Percentiles rank a stretch among this genome's conserved stretches.
Conservation (phyloP, 1,140 invertebrate genomes). For the Drosophila santomea region DNA sequence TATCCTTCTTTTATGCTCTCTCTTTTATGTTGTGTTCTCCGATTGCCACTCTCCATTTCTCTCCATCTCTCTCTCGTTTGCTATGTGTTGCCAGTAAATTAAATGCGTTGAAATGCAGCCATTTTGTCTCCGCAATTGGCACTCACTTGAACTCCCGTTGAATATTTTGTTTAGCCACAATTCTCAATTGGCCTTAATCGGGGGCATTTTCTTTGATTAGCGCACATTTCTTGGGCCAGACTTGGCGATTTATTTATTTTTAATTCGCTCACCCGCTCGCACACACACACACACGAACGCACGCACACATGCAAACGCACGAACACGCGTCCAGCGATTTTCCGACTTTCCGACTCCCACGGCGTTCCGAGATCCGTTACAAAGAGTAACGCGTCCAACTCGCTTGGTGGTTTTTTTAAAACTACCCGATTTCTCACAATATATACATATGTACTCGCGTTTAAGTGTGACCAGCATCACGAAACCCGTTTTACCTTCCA, state of each 20-base stretch:
- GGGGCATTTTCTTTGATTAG: slow-evolving; percentile 18
- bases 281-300: slow-evolving; percentile 18
- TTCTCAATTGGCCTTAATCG: slow-evolving; percentile 15
- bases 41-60: slow-evolving; percentile 12
- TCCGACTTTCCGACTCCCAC: slow-evolving; percentile 32
- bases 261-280: slow-evolving; percentile 15
- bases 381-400: slow-evolving; percentile 7
- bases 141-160: slow-evolving; percentile 54
- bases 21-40: slow-evolving; percentile 62
- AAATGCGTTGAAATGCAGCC: slow-evolving; percentile 79
- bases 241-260: slow-evolving; percentile 32
- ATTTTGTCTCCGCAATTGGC: slow-evolving; percentile 78
- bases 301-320: slow-evolving; percentile 21
- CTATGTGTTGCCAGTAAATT: slow-evolving; percentile 64
- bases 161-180: slow-evolving; percentile 36
- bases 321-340: slow-evolving; percentile 24
- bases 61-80: slow-evolving; percentile 8
- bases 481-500: neutral
- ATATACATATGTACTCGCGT: neutral
- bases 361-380: slow-evolving; percentile 25
- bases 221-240: slow-evolving; percentile 9
- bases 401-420: neutral
- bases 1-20: slow-evolving; percentile 3
- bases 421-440: neutral
- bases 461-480: neutral